Evolutionary conservation across 1,140 invertebrate species (phyloP).

Genomic region (Drosophila oshimai): DNA sequence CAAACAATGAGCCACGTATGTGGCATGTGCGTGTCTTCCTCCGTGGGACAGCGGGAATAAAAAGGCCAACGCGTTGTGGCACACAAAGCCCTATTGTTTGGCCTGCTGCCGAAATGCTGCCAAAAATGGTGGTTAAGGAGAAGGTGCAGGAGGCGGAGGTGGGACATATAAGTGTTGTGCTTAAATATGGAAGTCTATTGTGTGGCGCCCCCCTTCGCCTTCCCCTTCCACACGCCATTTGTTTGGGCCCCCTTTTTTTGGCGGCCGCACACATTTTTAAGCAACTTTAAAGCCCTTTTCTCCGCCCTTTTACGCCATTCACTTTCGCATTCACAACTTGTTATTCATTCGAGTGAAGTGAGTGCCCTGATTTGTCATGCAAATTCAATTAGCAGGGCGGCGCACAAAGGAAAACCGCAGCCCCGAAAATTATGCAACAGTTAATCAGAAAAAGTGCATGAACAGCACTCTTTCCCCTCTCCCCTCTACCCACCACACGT

Average conservation of each 20-base stretch:
- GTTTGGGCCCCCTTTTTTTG: not conserved
- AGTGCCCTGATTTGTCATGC: conserved; percentile 55
- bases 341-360: conserved; percentile 41
- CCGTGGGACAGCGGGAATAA: conserved; percentile 2
- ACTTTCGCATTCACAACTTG: conserved; percentile 17
- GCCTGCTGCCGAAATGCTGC: conserved; percentile 26
- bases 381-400: conserved; percentile 49
- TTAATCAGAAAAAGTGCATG: conserved; percentile 56
- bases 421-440: conserved; percentile 58
- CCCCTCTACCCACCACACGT: too few species aligned
- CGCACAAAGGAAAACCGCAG: conserved; percentile 45
- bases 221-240: not conserved
- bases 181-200: conserved; percentile 50
- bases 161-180: conserved; percentile 43
- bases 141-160: too few species aligned
- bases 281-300: conserved; percentile 38
- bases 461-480: too few species aligned
- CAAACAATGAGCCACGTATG: conserved; percentile 61
- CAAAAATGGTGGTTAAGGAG: conserved; percentile 1
- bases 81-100: conserved; percentile 72
- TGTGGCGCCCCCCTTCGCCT: conserved; percentile 1
- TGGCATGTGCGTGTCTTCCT: conserved; percentile 38
- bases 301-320: not conserved
- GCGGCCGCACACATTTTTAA: conserved; percentile 43
- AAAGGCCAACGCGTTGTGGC: conserved; percentile 61